These are phyloP conservation scores for Cephus pulcher DNA, from an alignment of 2,888 invertebrate genomes.

Conservation along the genomic window DNA sequence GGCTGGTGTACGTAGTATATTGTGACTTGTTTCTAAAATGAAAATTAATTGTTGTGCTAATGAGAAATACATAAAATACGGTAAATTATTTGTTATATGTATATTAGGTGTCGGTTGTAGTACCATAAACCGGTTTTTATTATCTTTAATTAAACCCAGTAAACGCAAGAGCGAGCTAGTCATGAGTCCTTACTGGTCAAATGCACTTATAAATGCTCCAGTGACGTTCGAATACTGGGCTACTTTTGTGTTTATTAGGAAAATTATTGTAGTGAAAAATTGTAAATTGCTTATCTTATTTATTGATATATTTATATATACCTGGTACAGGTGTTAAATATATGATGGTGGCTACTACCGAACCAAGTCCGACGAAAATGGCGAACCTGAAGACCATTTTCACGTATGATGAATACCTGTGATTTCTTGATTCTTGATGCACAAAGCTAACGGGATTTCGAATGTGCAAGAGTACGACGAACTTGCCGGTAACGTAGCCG, in stretches of 20 bases:
- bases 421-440: neutral
- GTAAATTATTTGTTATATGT: neutral
- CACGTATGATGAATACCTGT: conserved; percentile 9
- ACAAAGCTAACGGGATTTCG: conserved; percentile 18
- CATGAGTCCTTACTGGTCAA: neutral
- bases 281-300: neutral
- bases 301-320: conserved; percentile 52
- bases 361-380: conserved; percentile 74
- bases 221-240: neutral
- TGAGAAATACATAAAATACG: neutral
- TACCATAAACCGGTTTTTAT: no score
- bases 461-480: conserved; percentile 20
- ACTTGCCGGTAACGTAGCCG: conserved; percentile 56
- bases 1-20: neutral
- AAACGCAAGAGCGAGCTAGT: neutral
- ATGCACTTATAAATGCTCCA: neutral
- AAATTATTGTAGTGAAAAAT: no score
- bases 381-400: conserved; percentile 73
- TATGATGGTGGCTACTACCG: conserved; percentile 77
- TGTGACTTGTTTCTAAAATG: neutral
- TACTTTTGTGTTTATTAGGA: no score
- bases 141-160: neutral
- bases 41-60: neutral
- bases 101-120: neutral
- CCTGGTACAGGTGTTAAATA: conserved; percentile 81